Conservation (phyloP, 2,888 invertebrate genomes). For the Trachelus stipa region DNA sequence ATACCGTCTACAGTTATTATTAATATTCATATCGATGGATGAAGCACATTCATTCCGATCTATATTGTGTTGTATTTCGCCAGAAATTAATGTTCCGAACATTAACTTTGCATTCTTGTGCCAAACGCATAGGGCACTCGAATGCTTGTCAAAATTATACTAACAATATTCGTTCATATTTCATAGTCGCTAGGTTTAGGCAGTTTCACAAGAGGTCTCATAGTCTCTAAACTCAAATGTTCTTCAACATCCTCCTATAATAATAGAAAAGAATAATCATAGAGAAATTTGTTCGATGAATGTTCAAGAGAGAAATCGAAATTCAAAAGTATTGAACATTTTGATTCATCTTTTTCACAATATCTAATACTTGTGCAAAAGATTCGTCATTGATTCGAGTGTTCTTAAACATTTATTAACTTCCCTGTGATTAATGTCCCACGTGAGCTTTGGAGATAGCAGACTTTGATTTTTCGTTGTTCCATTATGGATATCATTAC, state of each 20-base stretch:
- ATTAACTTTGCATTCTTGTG: slow-evolving; percentile 3
- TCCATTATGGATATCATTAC: slow-evolving; percentile 21
- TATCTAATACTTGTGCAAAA: not conserved
- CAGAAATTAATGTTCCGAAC: not conserved
- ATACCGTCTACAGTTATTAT: slow-evolving; percentile 56
- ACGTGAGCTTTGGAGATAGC: not conserved
- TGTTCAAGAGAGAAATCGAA: not conserved
- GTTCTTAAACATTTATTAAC: not conserved
- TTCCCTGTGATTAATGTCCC: not conserved
- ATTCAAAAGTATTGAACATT: not conserved
- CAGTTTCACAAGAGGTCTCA: not conserved
- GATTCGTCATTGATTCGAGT: not conserved
- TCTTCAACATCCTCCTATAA: not conserved
- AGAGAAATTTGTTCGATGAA: not conserved
- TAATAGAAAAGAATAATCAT: not conserved
- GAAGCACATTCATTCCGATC: slow-evolving; percentile 53
- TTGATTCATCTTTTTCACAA: not conserved
- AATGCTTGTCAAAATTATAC: slow-evolving; percentile 2
- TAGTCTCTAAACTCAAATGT: not conserved
- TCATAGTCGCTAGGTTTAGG: slow-evolving; percentile 17
- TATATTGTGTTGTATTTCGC: slow-evolving; percentile 21
- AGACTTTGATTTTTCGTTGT: slow-evolving; percentile 3
- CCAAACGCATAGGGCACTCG: not conserved
- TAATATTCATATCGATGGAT: slow-evolving; percentile 52
- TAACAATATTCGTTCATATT: slow-evolving; percentile 13